phyloP scores from a whole-genome alignment of 2,797 vertebrate species.

The Amphiprion clarkii region DNA sequence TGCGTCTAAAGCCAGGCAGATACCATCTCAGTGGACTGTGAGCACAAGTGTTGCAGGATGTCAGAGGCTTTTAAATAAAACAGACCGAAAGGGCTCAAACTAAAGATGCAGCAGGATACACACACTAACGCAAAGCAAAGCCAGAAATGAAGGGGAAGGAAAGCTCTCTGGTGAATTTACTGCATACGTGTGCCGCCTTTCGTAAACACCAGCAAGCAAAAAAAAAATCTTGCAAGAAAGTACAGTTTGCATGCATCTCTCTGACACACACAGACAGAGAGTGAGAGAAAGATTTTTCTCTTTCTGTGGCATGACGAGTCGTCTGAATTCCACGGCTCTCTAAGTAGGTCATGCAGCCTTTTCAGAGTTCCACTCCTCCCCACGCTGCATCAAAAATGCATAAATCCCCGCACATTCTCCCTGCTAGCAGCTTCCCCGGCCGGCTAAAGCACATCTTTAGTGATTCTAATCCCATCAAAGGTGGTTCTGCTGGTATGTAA shows the following conservation, averaged over 20 bases:
- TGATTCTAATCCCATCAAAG: conserved; percentile 81
- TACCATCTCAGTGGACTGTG: conserved; percentile 50
- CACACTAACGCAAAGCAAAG: conserved; percentile 40
- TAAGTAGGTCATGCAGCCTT: conserved; percentile 87
- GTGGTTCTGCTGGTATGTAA: conserved; percentile 75
- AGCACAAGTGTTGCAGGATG: conserved; percentile 48
- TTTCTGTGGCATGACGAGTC: conserved; percentile 75
- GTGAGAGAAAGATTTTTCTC: conserved; percentile 61
- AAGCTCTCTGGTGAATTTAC: conserved; percentile 21
- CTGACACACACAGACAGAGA: conserved; percentile 55
- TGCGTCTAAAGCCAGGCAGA: conserved; percentile 34
- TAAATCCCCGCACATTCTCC: conserved; percentile 83
- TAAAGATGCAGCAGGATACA: conserved; percentile 40
- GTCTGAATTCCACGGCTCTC: conserved; percentile 78
- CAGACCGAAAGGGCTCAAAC: conserved; percentile 52
- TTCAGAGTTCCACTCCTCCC: conserved; percentile 83
- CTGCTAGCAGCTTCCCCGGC: conserved; percentile 75
- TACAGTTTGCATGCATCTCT: conserved; percentile 50
- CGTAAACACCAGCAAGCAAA: conserved; percentile 46
- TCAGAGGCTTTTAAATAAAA: conserved; percentile 64
- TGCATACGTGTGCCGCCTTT: not conserved
- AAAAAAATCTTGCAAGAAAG: conserved; percentile 26
- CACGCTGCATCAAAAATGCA: conserved; percentile 86
- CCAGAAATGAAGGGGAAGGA: conserved; percentile 15
- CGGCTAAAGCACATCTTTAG: conserved; percentile 75